These are phyloP conservation scores for Onthophagus sagittarius DNA, from an alignment of 2,888 invertebrate genomes.

Conservation along the genomic window DNA sequence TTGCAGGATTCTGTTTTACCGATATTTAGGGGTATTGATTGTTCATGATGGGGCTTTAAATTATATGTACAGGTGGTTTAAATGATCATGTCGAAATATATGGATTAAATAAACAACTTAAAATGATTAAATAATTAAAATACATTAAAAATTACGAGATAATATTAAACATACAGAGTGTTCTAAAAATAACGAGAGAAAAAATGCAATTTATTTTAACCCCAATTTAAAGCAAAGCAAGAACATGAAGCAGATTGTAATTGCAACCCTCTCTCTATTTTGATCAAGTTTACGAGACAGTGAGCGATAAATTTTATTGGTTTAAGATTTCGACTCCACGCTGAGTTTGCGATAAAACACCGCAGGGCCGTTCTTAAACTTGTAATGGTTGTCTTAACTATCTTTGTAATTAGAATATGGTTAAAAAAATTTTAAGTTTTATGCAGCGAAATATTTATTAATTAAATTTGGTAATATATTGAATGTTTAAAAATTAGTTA, in stretches of 20 bases:
- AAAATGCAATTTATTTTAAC: neutral
- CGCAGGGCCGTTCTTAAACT: neutral
- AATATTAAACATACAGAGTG: neutral
- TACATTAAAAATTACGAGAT: too few species aligned
- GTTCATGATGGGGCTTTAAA: neutral
- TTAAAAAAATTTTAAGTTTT: neutral
- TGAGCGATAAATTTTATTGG: neutral
- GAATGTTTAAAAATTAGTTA: too few species aligned
- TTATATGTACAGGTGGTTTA: neutral
- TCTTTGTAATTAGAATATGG: neutral
- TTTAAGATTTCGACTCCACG: neutral
- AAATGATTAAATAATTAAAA: neutral
- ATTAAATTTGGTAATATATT: too few species aligned
- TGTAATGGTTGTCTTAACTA: neutral
- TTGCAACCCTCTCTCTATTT: neutral
- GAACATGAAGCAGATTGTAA: neutral
- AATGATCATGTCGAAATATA: neutral
- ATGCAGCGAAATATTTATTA: too few species aligned
- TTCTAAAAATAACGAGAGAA: neutral
- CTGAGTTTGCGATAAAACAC: neutral
- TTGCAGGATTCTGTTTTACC: neutral
- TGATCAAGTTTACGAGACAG: neutral
- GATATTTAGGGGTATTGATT: neutral
- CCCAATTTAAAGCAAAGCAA: neutral
- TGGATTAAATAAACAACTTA: neutral